Base-by-base conservation (phyloP, 2,797 vertebrate species). In the Paguma larvata region DNA sequence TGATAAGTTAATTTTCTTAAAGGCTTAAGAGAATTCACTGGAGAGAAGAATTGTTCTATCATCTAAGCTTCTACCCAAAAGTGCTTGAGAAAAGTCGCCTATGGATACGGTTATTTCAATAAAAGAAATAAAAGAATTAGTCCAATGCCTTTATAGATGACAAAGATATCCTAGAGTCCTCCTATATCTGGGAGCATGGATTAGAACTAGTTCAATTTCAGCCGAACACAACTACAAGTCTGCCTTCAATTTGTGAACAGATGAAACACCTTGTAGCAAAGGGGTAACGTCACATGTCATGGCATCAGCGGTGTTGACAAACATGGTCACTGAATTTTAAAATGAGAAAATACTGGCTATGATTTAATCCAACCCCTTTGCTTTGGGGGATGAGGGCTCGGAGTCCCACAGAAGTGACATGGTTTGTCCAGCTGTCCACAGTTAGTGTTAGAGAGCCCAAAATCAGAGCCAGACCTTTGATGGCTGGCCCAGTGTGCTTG, bases 71-170 rank as follows among this genome's bases (percentile, higher is more conserved):
- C 83, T 51, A 72, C 12, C 51, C 34, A 84, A 80, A 14, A 51
- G 13, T 25, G 5, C 1, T 79, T 82, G 12, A 53, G 63, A 16
- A 85, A 85, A 91, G 51, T 32, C 8, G 23, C n/a, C 46, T 79
- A 44, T 44, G 25, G 15, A 44, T 84, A 34, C 14, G 27, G 80
- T 48, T 79, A 75, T 44, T 90, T 87, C 30, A 85, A 59, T 41
- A 46, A 78, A 91, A 96, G 30, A 84, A 89, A 72, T 70, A 32
- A 88, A 86, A 19, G 68, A 48, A 94, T 34, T 25, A 89, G 23
- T 23, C 46, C 32, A 70, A 23, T 48, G 5, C 27, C 41, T 79
- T 89, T 59, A 73, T 7, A 75, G 23, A 56, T 53, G 30, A 85
- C 78, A 56, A 86, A 92, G 44, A 34, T 46, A 88, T 21, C 9